Evolutionary conservation across 2,113 vertebrate genomes (phyloP).

Genomic region (Spermophilus dauricus): DNA sequence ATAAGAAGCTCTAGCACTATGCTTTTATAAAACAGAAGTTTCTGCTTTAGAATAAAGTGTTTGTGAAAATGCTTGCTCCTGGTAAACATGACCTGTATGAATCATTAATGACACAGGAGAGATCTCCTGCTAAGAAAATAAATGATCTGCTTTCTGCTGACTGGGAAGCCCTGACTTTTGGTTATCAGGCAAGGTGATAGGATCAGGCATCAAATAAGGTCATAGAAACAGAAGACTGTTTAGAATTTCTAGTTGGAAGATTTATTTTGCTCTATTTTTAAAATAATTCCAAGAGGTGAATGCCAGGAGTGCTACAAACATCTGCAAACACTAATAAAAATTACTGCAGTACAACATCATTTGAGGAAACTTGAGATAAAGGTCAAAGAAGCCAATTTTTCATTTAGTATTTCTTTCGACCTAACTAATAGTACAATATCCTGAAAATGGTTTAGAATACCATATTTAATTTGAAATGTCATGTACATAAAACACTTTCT

Average conservation of each 20-base stretch:
- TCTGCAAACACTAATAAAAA: slow-evolving; percentile 38
- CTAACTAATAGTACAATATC: background rate
- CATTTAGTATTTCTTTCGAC: background rate
- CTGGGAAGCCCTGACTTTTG: slow-evolving; percentile 69
- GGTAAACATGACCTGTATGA: slow-evolving; percentile 69
- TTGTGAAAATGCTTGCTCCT: slow-evolving; percentile 26
- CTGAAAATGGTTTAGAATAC: background rate
- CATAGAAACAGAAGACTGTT: slow-evolving; percentile 32
- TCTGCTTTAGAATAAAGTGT: background rate
- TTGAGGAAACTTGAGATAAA: background rate
- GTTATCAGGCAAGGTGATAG: slow-evolving; percentile 56
- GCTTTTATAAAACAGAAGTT: slow-evolving; percentile 13
- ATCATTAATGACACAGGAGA: slow-evolving; percentile 70
- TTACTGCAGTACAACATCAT: background rate
- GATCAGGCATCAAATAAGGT: slow-evolving; percentile 59
- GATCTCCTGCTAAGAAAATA: slow-evolving; percentile 77
- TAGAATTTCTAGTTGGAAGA: slow-evolving; percentile 59
- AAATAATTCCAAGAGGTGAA: slow-evolving; percentile 69
- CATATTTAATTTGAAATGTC: background rate
- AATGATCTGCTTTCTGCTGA: slow-evolving; percentile 75
- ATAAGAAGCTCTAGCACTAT: background rate
- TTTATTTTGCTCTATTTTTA: slow-evolving; percentile 72
- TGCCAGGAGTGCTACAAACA: background rate
- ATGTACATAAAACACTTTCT: background rate
- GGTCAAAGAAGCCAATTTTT: slow-evolving; percentile 23